phyloP scores from a whole-genome alignment of 2,113 vertebrate species.

The Athene noctua region DNA sequence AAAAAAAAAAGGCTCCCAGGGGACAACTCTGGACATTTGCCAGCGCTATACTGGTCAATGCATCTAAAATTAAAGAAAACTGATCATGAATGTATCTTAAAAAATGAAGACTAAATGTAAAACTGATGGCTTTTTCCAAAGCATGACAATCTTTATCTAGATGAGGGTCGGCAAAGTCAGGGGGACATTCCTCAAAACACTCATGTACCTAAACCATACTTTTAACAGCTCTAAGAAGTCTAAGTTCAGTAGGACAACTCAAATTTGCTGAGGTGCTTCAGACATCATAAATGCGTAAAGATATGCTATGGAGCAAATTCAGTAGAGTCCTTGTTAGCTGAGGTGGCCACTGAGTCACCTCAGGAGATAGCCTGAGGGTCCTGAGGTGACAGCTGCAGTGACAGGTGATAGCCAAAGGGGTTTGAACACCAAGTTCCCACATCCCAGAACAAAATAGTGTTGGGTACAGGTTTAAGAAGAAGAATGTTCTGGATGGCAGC shows the following conservation, averaged over 20 bases:
- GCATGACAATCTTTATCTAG: background rate
- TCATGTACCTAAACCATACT: background rate
- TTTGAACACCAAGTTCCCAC: background rate
- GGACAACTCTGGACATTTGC: background rate
- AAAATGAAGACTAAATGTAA: background rate
- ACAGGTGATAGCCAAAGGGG: background rate
- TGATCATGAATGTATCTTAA: background rate
- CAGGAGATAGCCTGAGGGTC: background rate
- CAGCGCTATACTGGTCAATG: background rate
- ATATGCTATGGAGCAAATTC: background rate
- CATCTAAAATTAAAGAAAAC: background rate
- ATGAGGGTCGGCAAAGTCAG: background rate
- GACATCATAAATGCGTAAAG: background rate
- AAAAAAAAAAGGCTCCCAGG: background rate
- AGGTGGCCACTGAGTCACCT: background rate
- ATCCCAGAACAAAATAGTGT: background rate
- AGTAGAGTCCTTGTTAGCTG: background rate
- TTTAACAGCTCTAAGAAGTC: background rate
- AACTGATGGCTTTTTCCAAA: background rate
- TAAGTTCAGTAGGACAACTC: background rate
- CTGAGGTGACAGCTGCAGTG: background rate
- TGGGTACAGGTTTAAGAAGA: background rate
- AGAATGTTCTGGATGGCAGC: background rate
- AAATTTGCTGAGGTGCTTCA: background rate
- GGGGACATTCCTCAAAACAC: background rate